Conservation (phyloP, 2,888 invertebrate species). For the Bellardia pandia region DNA sequence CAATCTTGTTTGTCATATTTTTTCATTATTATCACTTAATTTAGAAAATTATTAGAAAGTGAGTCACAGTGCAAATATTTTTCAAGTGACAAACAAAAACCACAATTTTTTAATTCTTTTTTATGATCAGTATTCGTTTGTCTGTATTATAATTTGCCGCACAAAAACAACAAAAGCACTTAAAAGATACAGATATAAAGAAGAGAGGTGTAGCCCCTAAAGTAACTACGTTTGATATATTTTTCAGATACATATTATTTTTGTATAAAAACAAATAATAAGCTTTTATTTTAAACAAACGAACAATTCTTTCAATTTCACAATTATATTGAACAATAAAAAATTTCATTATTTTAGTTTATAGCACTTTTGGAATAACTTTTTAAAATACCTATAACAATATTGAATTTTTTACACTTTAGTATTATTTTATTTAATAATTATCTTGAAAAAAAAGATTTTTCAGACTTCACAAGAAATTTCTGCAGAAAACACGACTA, state of each 20-base stretch:
- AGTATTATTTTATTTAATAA: not conserved
- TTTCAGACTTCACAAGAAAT: not conserved
- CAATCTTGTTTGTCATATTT: conserved; percentile 14
- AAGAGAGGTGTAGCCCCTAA: not conserved
- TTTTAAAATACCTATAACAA: not conserved
- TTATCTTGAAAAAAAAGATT: not conserved
- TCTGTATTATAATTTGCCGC: conserved; percentile 16
- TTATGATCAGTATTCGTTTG: conserved; percentile 6
- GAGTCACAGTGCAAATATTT: conserved; percentile 71
- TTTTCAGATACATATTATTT: not conserved
- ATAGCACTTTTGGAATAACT: not conserved
- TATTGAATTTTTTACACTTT: not conserved
- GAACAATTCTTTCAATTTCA: not conserved
- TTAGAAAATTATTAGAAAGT: conserved; percentile 59
- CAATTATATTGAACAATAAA: too few species aligned
- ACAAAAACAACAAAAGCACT: conserved; percentile 33
- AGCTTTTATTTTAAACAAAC: not conserved
- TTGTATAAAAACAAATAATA: not conserved
- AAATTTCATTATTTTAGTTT: too few species aligned
- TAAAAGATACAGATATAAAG: not conserved
- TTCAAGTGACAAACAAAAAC: conserved; percentile 52
- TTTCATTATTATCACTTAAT: conserved; percentile 45
- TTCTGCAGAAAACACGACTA: not conserved
- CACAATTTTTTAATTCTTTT: conserved; percentile 19
- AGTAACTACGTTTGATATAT: not conserved